Percentiles rank a stretch among this genome's conserved stretches.
Evolutionary conservation across 23 tunicate species (phyloP).

Genomic region (Halocynthia aurantium): DNA sequence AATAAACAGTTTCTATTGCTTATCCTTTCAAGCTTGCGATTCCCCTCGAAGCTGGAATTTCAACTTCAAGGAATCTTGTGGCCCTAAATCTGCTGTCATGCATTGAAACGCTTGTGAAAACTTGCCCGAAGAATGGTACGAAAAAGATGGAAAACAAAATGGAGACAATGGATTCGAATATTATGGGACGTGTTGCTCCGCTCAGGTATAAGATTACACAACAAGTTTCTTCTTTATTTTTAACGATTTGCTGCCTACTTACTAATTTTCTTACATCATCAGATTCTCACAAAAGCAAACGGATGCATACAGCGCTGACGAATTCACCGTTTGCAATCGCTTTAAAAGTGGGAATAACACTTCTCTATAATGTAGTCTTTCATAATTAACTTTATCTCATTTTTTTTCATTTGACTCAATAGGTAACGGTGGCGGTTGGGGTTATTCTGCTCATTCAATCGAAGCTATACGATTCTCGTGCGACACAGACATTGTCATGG

Average conservation of each 20-base stretch:
- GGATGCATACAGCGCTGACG: conserved; percentile 34
- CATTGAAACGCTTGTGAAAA: conserved; percentile 43
- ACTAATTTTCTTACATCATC: background rate
- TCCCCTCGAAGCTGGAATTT: conserved; percentile 25
- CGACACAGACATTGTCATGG: conserved; percentile 63
- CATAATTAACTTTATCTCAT: background rate
- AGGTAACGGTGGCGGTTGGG: conserved; percentile 82
- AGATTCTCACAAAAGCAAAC: background rate
- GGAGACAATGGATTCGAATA: no score
- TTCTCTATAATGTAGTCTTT: background rate
- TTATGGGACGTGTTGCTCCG: no score
- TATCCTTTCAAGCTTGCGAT: conserved; percentile 43
- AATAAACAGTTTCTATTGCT: background rate
- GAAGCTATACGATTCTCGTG: conserved; percentile 72
- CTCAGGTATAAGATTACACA: no score
- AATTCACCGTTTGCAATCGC: conserved; percentile 44
- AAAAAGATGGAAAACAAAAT: no score
- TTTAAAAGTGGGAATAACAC: conserved; percentile 40
- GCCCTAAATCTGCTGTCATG: conserved; percentile 63
- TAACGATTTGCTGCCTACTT: background rate
- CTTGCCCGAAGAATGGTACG: conserved; percentile 11
- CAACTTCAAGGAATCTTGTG: conserved; percentile 42
- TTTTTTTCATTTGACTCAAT: background rate
- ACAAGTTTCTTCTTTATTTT: no score
- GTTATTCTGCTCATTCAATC: conserved; percentile 64